Base-by-base conservation (phyloP, 2,888 invertebrate species). In the Eupithecia tripunctaria region DNA sequence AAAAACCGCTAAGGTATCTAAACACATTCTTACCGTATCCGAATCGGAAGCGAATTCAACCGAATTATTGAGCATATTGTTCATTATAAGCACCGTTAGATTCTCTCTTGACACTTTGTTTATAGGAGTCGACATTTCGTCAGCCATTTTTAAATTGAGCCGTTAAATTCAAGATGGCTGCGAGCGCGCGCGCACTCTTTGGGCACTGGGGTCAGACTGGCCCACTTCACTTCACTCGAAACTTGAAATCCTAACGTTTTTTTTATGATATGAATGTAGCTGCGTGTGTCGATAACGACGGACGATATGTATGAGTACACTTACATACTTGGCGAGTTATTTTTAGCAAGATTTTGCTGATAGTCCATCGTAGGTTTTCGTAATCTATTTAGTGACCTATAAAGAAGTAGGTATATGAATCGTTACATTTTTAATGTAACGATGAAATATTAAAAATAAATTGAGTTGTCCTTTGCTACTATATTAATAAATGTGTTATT, bases 51-150 rank as follows among this genome's bases (percentile, higher is more conserved):
- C 68, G 32, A 89, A 89, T 60, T 92, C 91, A 67, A 88, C 70
- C 0, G 92, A 90, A 41, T 83, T 84, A 78, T 91, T 89, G 29
- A 92, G 70, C 36, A 88, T 82, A 73, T 92, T 92, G 78, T 92
- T 92, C 18, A 86, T 84, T 63, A 92, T 87, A 8, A 91, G 78
- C 76, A 90, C 87, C 4, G 82, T 81, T 69, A 92, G 68, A 43
- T 89, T 86, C 1, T 91, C 90, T 66, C 91, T 84, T 0, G 84
- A 83, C 6, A 92, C 73, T 1, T 83, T 89, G 72, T 92, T 92
- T 6, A 89, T 78, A 5, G 92, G 92, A 4, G 92, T 92, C 38
- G 87, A 87, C 77, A 85, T 77, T 68, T 79, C 78, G 12, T 83
- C 77, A 36, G 86, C 86, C 91, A 91, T 90, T 2, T 86, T 88